These are phyloP conservation scores for Oryzias celebensis DNA, from an alignment of 2,113 vertebrate genomes.

Conservation along the genomic window DNA sequence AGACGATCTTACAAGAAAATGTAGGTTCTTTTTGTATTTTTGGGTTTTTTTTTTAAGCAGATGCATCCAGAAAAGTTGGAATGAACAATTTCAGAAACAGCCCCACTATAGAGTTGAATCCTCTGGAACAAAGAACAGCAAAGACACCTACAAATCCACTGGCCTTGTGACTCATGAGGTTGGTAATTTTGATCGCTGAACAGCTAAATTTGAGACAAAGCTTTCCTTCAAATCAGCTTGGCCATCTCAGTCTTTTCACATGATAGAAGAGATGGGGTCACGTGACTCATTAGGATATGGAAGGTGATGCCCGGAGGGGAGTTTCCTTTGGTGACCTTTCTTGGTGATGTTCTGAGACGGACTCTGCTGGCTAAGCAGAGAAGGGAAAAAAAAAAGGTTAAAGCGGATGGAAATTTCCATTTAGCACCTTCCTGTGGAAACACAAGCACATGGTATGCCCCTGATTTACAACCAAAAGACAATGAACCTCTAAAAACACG, in stretches of 20 bases:
- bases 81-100: neutral
- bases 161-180: constrained; percentile 53
- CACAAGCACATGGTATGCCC: constrained; percentile 17
- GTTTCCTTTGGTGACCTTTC: constrained; percentile 15
- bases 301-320: constrained; percentile 7
- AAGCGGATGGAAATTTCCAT: neutral
- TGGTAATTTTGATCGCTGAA: constrained; percentile 53
- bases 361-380: neutral
- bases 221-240: constrained; percentile 52
- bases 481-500: neutral
- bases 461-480: neutral
- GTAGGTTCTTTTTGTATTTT: too few relatives aligned
- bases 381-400: neutral
- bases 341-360: constrained; percentile 2
- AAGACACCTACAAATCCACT: constrained; percentile 32
- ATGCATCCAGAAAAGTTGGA: too few relatives aligned
- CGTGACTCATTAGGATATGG: constrained; percentile 43
- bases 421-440: constrained; percentile 3
- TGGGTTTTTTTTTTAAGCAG: too few relatives aligned
- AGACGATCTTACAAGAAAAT: too few relatives aligned
- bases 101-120: neutral
- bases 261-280: constrained; percentile 50
- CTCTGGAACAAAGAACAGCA: neutral
- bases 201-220: constrained; percentile 51
- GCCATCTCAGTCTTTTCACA: constrained; percentile 54